Percentiles rank a stretch among this genome's conserved stretches.
Evolutionary conservation across 2,113 vertebrate species (phyloP).

Genomic region (Cynoglossus semilaevis): DNA sequence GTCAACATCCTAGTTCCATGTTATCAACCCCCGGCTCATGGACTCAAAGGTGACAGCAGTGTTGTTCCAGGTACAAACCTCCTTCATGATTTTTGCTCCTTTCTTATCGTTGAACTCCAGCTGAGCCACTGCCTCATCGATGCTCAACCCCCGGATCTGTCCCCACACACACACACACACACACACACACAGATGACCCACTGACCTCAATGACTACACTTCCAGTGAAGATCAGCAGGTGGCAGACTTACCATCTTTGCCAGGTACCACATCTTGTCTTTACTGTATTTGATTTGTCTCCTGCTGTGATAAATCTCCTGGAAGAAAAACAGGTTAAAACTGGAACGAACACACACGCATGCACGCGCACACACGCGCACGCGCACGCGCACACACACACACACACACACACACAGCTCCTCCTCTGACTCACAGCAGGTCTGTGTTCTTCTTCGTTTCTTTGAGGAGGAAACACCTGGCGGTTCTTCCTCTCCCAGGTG

Average conservation of each 20-base stretch:
- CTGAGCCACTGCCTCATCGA: constrained; percentile 91
- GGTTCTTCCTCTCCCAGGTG: constrained; percentile 88
- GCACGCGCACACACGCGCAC: too few species aligned
- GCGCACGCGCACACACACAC: too few species aligned
- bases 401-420: not conserved
- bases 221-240: not conserved
- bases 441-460: constrained; percentile 83
- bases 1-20: too few species aligned
- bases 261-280: constrained; percentile 98
- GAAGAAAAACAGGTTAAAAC: not conserved
- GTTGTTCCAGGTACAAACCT: constrained; percentile 81
- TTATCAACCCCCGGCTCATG: too few species aligned
- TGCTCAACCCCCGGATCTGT: constrained; percentile 90
- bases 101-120: constrained; percentile 95
- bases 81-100: constrained; percentile 89
- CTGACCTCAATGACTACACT: not conserved
- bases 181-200: not conserved
- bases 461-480: constrained; percentile 84
- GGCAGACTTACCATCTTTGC: constrained; percentile 83
- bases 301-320: constrained; percentile 91
- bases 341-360: too few species aligned
- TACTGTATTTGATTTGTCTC: constrained; percentile 95
- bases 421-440: constrained; percentile 82
- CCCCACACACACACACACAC: not conserved
- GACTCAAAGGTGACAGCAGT: too few species aligned